Conservation (phyloP, 2,797 vertebrate species). For the Staurois parvus region DNA sequence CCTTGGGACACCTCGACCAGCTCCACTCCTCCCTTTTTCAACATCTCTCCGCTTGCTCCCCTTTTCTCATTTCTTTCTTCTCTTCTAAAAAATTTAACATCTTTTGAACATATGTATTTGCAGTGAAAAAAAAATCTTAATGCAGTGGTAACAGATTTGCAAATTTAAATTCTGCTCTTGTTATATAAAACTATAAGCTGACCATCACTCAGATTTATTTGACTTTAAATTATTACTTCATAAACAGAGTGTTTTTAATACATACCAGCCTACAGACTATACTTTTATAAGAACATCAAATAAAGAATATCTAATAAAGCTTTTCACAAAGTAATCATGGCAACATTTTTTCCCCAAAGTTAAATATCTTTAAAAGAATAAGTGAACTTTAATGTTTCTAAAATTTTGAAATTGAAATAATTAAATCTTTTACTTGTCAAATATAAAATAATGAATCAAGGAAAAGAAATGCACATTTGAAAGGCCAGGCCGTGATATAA, state of each 20-base stretch:
- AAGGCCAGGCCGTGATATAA: slow-evolving; percentile 28
- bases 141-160: not conserved
- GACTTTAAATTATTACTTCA: too few species aligned
- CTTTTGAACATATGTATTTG: too few species aligned
- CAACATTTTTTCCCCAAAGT: not conserved
- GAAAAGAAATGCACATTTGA: slow-evolving; percentile 30
- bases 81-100: too few species aligned
- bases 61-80: too few species aligned
- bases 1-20: too few species aligned
- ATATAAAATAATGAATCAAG: slow-evolving; percentile 30
- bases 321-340: slow-evolving; percentile 6
- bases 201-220: not conserved
- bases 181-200: slow-evolving; percentile 9
- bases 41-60: too few species aligned
- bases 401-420: slow-evolving; percentile 16
- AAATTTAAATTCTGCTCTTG: slow-evolving; percentile 13
- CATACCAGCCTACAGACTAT: not conserved
- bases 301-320: not conserved
- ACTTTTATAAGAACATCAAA: not conserved
- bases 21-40: too few species aligned
- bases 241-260: not conserved
- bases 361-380: slow-evolving; percentile 31
- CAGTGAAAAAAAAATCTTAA: too few species aligned
- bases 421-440: slow-evolving; percentile 53
- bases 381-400: not conserved